Conservation (phyloP, 2,888 invertebrate genomes). For the Tetragnatha montana region DNA sequence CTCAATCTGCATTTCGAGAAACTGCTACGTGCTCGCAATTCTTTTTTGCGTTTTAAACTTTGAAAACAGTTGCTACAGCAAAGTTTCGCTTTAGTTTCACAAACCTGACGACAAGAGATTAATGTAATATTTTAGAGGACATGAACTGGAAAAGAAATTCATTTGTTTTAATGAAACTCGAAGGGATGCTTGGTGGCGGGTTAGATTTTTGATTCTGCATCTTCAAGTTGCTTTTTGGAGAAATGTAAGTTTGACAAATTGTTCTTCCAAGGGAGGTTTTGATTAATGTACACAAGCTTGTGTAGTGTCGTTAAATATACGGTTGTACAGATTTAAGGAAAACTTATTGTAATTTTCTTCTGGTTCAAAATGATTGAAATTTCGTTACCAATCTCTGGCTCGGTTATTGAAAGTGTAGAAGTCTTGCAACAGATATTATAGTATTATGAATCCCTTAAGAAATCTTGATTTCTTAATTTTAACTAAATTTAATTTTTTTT, state of each 20-base stretch:
- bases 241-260: not conserved
- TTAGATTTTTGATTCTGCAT: not conserved
- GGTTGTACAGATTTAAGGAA: no score
- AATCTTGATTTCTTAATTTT: no score
- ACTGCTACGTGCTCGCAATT: not conserved
- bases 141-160: not conserved
- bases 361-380: no score
- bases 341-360: no score
- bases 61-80: not conserved
- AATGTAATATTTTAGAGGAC: not conserved
- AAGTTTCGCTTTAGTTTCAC: not conserved
- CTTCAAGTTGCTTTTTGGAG: not conserved
- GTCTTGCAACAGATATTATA: no score
- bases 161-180: not conserved
- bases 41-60: not conserved
- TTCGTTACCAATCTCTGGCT: no score
- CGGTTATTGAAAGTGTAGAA: no score
- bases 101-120: not conserved
- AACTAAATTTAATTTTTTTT: no score
- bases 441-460: no score
- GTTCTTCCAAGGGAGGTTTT: not conserved
- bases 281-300: not conserved
- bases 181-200: not conserved
- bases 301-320: no score
- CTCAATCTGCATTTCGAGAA: not conserved